These are phyloP conservation scores for Drosophila recens DNA, from an alignment of 2,888 invertebrate species.

Conservation along the genomic window DNA sequence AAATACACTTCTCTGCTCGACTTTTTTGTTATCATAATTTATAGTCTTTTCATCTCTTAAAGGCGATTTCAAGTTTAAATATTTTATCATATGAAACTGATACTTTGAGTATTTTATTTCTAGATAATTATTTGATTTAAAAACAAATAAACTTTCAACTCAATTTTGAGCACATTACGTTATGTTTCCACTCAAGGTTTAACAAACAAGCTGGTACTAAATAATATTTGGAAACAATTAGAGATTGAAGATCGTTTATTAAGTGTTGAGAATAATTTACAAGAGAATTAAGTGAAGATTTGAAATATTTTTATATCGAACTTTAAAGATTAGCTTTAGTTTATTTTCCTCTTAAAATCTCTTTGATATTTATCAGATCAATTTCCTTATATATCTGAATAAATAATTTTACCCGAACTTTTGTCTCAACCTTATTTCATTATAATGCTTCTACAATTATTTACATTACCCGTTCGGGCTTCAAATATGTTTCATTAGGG, in stretches of 20 bases:
- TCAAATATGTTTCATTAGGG: conserved; percentile 62
- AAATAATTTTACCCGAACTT: neutral
- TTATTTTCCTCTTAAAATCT: neutral
- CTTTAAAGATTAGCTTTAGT: too few species aligned
- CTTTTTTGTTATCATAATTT: neutral
- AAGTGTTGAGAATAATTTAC: neutral
- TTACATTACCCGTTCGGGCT: conserved; percentile 61
- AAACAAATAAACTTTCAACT: neutral
- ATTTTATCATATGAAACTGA: neutral
- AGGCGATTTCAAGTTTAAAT: neutral
- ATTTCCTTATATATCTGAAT: neutral
- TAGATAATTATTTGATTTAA: too few species aligned
- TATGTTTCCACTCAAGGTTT: too few species aligned
- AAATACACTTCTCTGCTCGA: neutral
- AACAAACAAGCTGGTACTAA: too few species aligned
- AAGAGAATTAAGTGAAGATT: neutral
- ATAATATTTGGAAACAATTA: too few species aligned
- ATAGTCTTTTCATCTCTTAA: neutral
- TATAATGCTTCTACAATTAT: conserved; percentile 57
- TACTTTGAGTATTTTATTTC: neutral
- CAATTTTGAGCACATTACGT: neutral
- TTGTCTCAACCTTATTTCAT: conserved; percentile 17
- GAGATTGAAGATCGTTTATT: too few species aligned
- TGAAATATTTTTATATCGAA: neutral
- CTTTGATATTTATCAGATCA: neutral